These are phyloP conservation scores for Yponomeuta malinellus DNA, from an alignment of 2,888 invertebrate species.

Conservation along the genomic window DNA sequence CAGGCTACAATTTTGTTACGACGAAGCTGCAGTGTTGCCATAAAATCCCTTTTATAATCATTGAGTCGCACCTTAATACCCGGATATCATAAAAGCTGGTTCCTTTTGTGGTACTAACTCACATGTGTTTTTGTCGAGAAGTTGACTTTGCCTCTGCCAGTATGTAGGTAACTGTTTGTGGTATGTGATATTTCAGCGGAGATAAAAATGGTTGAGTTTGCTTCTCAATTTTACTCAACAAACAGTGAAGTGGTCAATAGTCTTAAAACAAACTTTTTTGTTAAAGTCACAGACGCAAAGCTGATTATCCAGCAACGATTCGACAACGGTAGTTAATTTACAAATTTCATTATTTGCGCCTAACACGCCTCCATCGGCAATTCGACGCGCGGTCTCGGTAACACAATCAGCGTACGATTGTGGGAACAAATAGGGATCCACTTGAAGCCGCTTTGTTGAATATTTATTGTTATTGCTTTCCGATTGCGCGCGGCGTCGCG, in stretches of 20 bases:
- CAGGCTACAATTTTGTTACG: slow-evolving; percentile 24
- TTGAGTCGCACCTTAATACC: slow-evolving; percentile 18
- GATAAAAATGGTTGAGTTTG: no score
- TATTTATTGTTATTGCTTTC: slow-evolving; percentile 64
- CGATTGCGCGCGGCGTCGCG: slow-evolving; percentile 45
- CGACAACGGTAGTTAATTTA: no score
- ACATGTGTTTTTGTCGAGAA: no score
- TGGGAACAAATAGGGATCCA: slow-evolving; percentile 42
- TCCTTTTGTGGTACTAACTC: no score
- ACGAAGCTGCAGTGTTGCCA: slow-evolving; percentile 21
- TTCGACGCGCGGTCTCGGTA: slow-evolving; percentile 19
- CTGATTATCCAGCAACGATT: no score
- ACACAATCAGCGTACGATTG: slow-evolving; percentile 29
- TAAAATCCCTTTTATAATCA: slow-evolving; percentile 33
- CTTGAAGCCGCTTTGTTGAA: slow-evolving; percentile 35
- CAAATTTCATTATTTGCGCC: slow-evolving; percentile 13
- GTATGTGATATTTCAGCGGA: no score
- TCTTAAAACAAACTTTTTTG: no score
- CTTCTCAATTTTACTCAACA: no score
- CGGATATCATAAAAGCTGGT: neutral
- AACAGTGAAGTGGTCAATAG: no score
- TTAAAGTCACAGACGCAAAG: no score
- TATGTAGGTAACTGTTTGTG: no score
- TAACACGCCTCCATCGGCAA: slow-evolving; percentile 11
- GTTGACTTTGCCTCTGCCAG: no score